A percentile compares a stretch with the other conserved stretches of the same genome.
Evolutionary conservation across 2,888 invertebrate genomes (phyloP).

Genomic region (Catocala fraxini): DNA sequence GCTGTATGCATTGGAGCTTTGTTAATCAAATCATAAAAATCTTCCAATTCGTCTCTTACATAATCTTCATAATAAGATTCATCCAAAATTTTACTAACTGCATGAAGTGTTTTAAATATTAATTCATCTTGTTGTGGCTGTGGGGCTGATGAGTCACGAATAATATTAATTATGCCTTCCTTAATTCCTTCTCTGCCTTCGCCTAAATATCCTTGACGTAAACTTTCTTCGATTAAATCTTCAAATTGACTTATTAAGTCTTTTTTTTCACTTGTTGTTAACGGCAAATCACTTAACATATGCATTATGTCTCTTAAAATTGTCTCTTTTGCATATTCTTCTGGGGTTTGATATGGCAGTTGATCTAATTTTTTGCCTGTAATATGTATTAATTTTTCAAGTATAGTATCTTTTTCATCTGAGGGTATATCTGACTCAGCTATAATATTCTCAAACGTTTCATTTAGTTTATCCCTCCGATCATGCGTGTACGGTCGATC

Average conservation of each 20-base stretch:
- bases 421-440: not conserved
- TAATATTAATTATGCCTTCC: constrained; percentile 2
- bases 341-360: constrained; percentile 2
- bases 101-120: not conserved
- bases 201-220: constrained; percentile 5
- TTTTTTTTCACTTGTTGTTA: constrained; percentile 4
- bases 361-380: constrained; percentile 8
- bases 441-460: not conserved
- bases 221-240: constrained; percentile 3
- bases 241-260: constrained; percentile 3
- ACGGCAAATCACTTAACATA: not conserved
- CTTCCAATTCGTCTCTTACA: constrained; percentile 1
- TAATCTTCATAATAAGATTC: constrained; percentile 11
- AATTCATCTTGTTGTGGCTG: constrained; percentile 4
- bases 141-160: constrained; percentile 7
- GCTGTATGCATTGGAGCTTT: constrained; percentile 12
- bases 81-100: constrained; percentile 15
- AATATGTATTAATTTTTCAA: not conserved
- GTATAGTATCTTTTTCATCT: not conserved
- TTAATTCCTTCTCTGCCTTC: not conserved
- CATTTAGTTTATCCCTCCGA: not conserved
- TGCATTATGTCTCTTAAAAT: constrained; percentile 9
- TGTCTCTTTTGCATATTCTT: constrained; percentile 15
- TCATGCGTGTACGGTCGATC: constrained; percentile 8
- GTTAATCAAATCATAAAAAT: constrained; percentile 19